Base-by-base conservation (phyloP, 2,888 invertebrate genomes). In the Physocephala rufipes region DNA sequence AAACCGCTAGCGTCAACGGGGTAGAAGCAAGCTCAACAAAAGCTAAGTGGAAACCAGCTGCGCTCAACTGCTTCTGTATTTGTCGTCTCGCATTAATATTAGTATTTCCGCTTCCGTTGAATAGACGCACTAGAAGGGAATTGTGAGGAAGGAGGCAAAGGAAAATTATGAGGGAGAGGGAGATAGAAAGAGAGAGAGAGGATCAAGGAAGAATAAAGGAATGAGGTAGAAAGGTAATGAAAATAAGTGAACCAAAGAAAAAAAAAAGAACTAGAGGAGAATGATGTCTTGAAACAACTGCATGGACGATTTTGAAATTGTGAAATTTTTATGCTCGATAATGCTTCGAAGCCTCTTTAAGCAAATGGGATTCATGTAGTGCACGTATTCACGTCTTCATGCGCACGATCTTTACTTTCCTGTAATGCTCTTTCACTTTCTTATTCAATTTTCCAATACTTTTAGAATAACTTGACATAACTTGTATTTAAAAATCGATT, bases 31-130 rank as follows among this genome's bases (percentile, higher is more conserved):
- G 49, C n/a, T 21, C 36, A n/a, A 49, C 47, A 30, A 53, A 66
- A 30, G 53, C 16, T 43, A 36, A 36, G 36, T 36, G 36, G 36
- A 36, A 36, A 9, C 36, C n/a, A 43, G 21, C 24, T n/a, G 53
- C 15, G 36, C 36, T 21, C 19, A 36, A 24, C 53, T 55, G 74
- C 70, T 75, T 74, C 66, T 67, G 74, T 75, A 75, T 74, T 36
- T 36, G 36, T 36, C 4, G 36, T 36, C n/a, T n/a, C 36, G 36
- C 36, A 36, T 36, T 36, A 36, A 71, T 74, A 71, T 68, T 74
- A 75, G 74, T 76, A 74, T 75, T 75, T 76, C 74, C 75, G 75
- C 75, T 76, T 76, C 75, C 75, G 74, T 70, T 76, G 73, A 72
- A 74, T 72, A 9, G 9, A 36, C 36, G 4, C 36, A 36, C 4